phyloP scores from a whole-genome alignment of 2,888 invertebrate genomes.

The Petrolisthes manimaculis region DNA sequence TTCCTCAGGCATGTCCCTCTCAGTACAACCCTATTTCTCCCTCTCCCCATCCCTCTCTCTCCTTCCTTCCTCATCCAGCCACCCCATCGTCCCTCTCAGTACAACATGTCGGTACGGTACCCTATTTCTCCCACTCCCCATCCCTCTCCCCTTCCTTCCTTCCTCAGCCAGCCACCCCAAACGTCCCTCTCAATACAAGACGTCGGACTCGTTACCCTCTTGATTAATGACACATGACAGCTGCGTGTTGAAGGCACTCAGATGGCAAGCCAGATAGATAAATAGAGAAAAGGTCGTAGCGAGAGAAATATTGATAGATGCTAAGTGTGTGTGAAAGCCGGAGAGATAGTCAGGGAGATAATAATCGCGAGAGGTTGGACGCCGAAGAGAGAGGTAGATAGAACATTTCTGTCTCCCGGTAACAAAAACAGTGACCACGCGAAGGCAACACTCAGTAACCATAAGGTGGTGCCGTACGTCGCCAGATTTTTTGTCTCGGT shows the following conservation, averaged over 20 bases:
- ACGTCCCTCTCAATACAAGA: not conserved
- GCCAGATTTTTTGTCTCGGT: not conserved
- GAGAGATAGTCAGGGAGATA: not conserved
- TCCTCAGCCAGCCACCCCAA: not conserved
- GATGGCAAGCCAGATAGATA: not conserved
- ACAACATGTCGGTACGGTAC: conserved; percentile 12
- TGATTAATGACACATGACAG: conserved; percentile 1
- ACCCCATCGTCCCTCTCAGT: not conserved
- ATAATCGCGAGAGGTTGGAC: not conserved
- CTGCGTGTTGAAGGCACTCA: not conserved
- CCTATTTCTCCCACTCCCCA: conserved; percentile 15
- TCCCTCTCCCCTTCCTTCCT: not conserved
- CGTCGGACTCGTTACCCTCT: conserved; percentile 5
- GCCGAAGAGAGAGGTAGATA: not conserved
- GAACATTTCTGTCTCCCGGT: not conserved
- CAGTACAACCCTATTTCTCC: not conserved
- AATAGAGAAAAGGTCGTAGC: not conserved
- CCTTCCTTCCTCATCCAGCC: conserved; percentile 11
- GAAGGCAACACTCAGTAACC: conserved; percentile 14
- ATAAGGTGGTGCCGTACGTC: not conserved
- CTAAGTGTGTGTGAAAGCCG: conserved; percentile 1
- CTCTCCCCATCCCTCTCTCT: conserved; percentile 3
- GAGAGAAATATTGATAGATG: conserved; percentile 3
- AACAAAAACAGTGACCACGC: conserved; percentile 15
- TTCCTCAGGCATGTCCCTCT: too few relatives aligned